Conservation (phyloP, 2,888 invertebrate genomes). For the Macrophya alboannulata region DNA sequence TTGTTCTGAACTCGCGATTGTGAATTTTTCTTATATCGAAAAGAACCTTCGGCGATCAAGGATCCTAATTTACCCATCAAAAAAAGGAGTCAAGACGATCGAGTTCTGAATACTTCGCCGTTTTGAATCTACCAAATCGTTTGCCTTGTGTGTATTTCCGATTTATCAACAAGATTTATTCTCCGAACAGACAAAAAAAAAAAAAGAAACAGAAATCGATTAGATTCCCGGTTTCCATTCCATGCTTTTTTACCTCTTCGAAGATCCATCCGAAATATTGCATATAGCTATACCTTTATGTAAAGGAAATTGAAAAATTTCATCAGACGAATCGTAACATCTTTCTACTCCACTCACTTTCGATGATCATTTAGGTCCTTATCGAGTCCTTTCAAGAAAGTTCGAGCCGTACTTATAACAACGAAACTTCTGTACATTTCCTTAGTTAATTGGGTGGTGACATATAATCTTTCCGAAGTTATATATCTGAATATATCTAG, state of each 20-base stretch:
- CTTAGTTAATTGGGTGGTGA: background rate
- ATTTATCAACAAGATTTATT: constrained; percentile 5
- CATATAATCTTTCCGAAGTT: background rate
- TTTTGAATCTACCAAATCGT: constrained; percentile 2
- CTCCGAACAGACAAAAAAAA: background rate
- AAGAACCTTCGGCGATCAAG: background rate
- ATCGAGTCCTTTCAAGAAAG: background rate
- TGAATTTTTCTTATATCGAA: background rate
- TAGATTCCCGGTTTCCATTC: background rate
- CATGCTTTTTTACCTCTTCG: background rate
- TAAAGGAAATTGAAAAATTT: constrained; percentile 20
- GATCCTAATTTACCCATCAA: constrained; percentile 10
- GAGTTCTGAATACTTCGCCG: background rate
- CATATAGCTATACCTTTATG: background rate
- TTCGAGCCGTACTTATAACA: constrained; percentile 15
- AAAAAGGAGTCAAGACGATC: background rate
- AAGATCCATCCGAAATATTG: background rate
- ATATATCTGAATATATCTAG: background rate
- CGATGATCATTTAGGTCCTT: background rate
- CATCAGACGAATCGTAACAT: background rate
- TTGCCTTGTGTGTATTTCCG: constrained; percentile 24
- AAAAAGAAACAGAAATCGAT: background rate
- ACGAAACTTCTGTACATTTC: constrained; percentile 15
- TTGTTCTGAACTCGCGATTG: background rate
- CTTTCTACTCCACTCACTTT: background rate